These are phyloP conservation scores for Macroglossus sobrinus DNA, from an alignment of 2,113 vertebrate genomes.

Conservation along the genomic window DNA sequence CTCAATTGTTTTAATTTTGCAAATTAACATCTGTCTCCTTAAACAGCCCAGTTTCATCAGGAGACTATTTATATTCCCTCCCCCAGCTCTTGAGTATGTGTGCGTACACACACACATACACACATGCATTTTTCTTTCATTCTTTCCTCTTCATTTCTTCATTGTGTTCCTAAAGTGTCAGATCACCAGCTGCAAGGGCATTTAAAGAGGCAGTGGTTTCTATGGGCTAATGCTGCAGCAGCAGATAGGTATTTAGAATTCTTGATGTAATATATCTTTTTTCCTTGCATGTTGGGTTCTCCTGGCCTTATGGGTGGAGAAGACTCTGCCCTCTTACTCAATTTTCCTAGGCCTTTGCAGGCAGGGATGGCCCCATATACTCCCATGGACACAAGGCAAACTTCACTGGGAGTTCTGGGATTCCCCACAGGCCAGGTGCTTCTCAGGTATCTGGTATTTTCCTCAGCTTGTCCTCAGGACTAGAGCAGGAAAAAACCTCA, in stretches of 20 bases:
- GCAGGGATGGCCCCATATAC: accelerated
- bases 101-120: neutral
- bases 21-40: neutral
- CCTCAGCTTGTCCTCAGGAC: neutral
- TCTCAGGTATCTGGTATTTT: neutral
- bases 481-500: neutral
- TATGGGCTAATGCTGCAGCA: neutral
- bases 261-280: neutral
- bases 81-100: neutral
- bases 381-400: neutral
- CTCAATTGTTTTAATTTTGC: neutral
- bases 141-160: neutral
- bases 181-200: neutral
- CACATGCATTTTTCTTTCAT: neutral
- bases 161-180: neutral
- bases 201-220: neutral
- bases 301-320: accelerated
- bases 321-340: neutral
- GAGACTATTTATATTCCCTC: neutral
- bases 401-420: neutral
- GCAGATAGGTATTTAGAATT: neutral
- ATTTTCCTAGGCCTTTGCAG: no score
- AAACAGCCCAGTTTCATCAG: neutral
- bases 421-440: accelerated
- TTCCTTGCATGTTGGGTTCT: neutral